Percentiles rank a stretch among this genome's conserved stretches.
Evolutionary conservation across 2,113 vertebrate genomes (phyloP).

Genomic region (Brachypteracias leptosomus): DNA sequence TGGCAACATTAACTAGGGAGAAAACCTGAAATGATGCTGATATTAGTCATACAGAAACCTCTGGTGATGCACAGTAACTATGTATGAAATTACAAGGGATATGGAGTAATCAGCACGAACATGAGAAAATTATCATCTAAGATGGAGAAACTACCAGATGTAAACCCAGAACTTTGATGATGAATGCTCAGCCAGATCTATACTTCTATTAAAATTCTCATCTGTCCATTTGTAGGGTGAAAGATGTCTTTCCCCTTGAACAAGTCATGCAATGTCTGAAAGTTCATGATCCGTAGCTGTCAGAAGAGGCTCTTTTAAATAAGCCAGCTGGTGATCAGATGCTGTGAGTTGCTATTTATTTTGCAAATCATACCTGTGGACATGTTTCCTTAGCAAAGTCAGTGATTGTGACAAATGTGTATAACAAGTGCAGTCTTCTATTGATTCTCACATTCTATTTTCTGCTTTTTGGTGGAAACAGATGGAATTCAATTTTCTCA

Average conservation of each 20-base stretch:
- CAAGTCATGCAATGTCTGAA: neutral
- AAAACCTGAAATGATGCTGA: neutral
- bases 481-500: constrained; percentile 69
- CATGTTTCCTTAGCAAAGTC: constrained; percentile 54
- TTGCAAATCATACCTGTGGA: constrained; percentile 42
- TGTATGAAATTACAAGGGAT: neutral
- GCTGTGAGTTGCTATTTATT: constrained; percentile 50
- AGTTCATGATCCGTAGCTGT: neutral
- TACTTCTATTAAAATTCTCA: neutral
- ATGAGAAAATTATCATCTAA: neutral
- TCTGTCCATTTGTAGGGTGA: neutral
- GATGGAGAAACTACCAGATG: neutral
- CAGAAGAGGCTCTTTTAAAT: constrained; percentile 2
- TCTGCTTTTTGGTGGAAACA: constrained; percentile 61
- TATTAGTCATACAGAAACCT: neutral
- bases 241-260: neutral
- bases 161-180: neutral
- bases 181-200: neutral
- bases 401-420: constrained; percentile 59
- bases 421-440: constrained; percentile 65
- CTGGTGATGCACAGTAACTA: neutral
- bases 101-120: neutral
- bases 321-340: constrained; percentile 49
- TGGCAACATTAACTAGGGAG: neutral
- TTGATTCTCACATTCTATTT: constrained; percentile 70